phyloP scores from a whole-genome alignment of 2,888 invertebrate genomes.

The Dromius quadrimaculatus region DNA sequence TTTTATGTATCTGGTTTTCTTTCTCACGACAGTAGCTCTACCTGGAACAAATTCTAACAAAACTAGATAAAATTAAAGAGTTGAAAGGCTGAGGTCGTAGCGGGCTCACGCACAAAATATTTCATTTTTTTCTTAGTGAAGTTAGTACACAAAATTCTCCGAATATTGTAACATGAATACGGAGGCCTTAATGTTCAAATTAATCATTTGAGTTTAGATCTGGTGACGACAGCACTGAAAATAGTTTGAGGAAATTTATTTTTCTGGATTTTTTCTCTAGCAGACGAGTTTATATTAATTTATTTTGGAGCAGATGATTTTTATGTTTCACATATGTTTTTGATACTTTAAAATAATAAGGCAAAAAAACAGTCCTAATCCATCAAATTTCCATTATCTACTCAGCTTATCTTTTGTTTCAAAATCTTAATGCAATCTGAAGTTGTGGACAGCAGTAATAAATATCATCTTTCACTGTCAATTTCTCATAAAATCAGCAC shows the following conservation, averaged over 20 bases:
- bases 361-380: too few species aligned
- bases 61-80: background rate
- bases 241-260: slow-evolving; percentile 44
- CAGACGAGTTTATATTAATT: too few species aligned
- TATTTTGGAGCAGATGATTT: too few species aligned
- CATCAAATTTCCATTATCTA: background rate
- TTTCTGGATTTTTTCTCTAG: too few species aligned
- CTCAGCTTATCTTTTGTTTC: slow-evolving; percentile 21
- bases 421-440: slow-evolving; percentile 29
- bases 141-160: slow-evolving; percentile 32
- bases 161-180: slow-evolving; percentile 42
- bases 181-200: slow-evolving; percentile 36
- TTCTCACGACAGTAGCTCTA: slow-evolving; percentile 19
- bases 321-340: too few species aligned
- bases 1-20: slow-evolving; percentile 13
- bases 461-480: slow-evolving; percentile 37
- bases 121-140: slow-evolving; percentile 19
- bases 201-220: slow-evolving; percentile 43
- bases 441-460: slow-evolving; percentile 32
- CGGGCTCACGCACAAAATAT: background rate
- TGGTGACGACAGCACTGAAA: slow-evolving; percentile 41
- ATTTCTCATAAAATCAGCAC: slow-evolving; percentile 31
- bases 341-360: too few species aligned
- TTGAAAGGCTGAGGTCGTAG: background rate
- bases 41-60: slow-evolving; percentile 1